phyloP scores from a whole-genome alignment of 2,888 invertebrate genomes.

The Nemotelus pantherinus region DNA sequence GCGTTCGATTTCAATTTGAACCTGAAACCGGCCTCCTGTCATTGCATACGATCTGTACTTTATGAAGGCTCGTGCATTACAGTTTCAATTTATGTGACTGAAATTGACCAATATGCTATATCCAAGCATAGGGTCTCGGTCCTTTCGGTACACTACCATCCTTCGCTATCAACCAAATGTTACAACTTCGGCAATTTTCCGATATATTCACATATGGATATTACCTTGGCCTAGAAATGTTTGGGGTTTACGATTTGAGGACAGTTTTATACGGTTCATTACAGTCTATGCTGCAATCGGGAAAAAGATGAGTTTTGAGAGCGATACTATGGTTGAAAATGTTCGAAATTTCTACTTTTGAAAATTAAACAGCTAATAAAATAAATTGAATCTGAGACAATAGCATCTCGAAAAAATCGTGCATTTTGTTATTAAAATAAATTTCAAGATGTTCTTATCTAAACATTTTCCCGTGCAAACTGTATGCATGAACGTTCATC shows the following conservation, averaged over 20 bases:
- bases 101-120: slow-evolving; percentile 39
- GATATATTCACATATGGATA: slow-evolving; percentile 39
- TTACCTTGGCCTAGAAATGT: slow-evolving; percentile 38
- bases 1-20: slow-evolving; percentile 25
- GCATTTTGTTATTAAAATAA: no score
- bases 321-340: no score
- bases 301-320: background rate
- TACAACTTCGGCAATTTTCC: slow-evolving; percentile 38
- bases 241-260: background rate
- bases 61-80: slow-evolving; percentile 37
- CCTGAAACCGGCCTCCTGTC: slow-evolving; percentile 23
- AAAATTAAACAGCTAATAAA: no score
- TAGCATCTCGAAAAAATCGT: no score
- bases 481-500: slow-evolving; percentile 6
- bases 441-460: no score
- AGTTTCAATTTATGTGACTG: slow-evolving; percentile 43
- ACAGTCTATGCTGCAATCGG: background rate
- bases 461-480: slow-evolving; percentile 13
- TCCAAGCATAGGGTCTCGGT: slow-evolving; percentile 15
- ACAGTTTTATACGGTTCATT: background rate
- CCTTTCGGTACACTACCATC: slow-evolving; percentile 8
- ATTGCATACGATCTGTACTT: slow-evolving; percentile 32
- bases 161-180: slow-evolving; percentile 36
- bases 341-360: no score
- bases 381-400: no score